These are phyloP conservation scores for Acridotheres tristis DNA, from an alignment of 2,797 vertebrate species.

Conservation along the genomic window DNA sequence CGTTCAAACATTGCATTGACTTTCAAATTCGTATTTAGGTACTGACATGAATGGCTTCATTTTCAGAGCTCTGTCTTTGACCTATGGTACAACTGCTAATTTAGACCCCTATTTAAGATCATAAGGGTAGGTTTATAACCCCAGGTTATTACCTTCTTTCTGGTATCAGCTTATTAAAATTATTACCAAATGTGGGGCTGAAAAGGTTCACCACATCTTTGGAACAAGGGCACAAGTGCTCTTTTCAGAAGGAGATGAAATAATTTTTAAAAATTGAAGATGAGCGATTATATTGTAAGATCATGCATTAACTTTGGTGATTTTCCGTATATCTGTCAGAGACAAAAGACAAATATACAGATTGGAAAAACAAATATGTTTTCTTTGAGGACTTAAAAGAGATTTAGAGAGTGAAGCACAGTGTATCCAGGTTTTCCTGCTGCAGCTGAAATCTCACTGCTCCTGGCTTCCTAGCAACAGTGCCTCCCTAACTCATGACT, in stretches of 20 bases:
- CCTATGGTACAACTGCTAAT: not conserved
- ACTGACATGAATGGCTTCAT: not conserved
- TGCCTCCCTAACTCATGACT: not conserved
- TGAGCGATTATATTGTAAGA: not conserved
- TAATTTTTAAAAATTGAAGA: not conserved
- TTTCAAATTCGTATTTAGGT: not conserved
- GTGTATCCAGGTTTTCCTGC: not conserved
- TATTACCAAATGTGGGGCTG: not conserved
- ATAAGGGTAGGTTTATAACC: not conserved
- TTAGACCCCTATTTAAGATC: not conserved
- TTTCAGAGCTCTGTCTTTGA: not conserved
- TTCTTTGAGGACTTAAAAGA: not conserved
- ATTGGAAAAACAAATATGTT: not conserved
- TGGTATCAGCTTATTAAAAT: not conserved
- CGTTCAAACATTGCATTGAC: not conserved
- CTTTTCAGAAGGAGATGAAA: not conserved
- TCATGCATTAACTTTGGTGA: not conserved
- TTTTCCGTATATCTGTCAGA: not conserved
- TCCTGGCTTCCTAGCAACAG: constrained; percentile 60
- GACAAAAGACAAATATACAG: not conserved
- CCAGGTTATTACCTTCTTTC: not conserved
- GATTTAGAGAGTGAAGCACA: not conserved
- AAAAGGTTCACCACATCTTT: not conserved
- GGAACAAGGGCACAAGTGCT: not conserved
- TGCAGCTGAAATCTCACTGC: not conserved